Evolutionary conservation across 1,140 invertebrate species (phyloP).

Genomic region (Saccostrea cuccullata): DNA sequence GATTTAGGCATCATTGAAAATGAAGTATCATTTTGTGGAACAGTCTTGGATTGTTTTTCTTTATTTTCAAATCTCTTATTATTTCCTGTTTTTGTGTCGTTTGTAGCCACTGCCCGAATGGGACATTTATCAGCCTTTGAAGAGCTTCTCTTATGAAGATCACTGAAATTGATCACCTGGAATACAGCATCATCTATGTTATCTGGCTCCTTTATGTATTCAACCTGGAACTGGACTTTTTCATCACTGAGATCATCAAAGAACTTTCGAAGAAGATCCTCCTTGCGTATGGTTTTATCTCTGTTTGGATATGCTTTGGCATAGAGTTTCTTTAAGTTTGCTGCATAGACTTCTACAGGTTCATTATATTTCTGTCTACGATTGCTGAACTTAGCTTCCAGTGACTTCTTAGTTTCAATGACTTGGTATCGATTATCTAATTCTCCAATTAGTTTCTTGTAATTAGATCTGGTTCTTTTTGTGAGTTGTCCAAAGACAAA

Average conservation of each 20-base stretch:
- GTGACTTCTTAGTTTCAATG: no score
- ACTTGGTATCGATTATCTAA: no score
- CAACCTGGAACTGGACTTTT: background rate
- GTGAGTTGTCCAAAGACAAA: no score
- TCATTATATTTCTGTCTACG: no score
- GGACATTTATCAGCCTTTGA: background rate
- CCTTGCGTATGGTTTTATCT: background rate
- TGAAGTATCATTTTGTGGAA: background rate
- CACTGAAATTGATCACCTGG: background rate
- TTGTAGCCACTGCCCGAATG: no score
- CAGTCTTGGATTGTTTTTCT: background rate
- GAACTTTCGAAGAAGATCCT: background rate
- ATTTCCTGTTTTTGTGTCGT: no score
- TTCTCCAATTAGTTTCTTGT: no score
- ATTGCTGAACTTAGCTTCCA: no score
- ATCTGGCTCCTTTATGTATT: background rate
- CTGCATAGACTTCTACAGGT: no score
- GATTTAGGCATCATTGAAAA: background rate
- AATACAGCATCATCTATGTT: conserved; percentile 10
- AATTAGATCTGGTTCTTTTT: no score
- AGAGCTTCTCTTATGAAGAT: background rate
- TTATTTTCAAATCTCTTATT: background rate
- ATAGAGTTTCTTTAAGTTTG: no score
- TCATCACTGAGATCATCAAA: background rate
- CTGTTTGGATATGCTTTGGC: background rate